Conservation (phyloP, 2,888 invertebrate species). For the Clostera curtula region DNA sequence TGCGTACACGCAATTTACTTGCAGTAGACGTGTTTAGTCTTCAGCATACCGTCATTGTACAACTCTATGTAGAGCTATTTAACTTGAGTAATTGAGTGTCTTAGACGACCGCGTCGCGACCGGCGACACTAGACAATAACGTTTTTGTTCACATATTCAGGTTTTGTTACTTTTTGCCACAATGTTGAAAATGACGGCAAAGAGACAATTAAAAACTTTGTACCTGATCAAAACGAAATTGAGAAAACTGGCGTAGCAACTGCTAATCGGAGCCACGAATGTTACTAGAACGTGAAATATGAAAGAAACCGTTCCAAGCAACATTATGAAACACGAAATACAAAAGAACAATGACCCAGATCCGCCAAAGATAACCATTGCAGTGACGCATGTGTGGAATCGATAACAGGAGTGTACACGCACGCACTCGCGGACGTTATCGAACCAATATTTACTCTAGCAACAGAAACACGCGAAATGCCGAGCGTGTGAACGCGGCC, state of each 20-base stretch:
- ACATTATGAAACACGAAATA: constrained; percentile 47
- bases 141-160: constrained; percentile 27
- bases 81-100: constrained; percentile 15
- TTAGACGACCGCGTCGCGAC: constrained; percentile 13
- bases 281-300: constrained; percentile 11
- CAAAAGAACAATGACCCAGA: constrained; percentile 74
- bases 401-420: constrained; percentile 67
- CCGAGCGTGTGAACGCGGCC: constrained; percentile 50
- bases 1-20: too few species aligned
- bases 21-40: too few species aligned
- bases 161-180: constrained; percentile 31
- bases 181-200: constrained; percentile 13
- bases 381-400: constrained; percentile 69
- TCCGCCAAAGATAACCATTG: constrained; percentile 68
- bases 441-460: constrained; percentile 64
- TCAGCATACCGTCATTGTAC: too few species aligned
- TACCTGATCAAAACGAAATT: not conserved
- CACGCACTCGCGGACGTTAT: constrained; percentile 62
- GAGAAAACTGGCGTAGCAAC: constrained; percentile 10
- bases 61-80: constrained; percentile 15
- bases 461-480: constrained; percentile 57
- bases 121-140: constrained; percentile 20
- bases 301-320: constrained; percentile 24
- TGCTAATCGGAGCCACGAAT: constrained; percentile 1
- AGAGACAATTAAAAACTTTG: constrained; percentile 18